Conservation (phyloP, 2,888 invertebrate genomes). For the Eupithecia subumbrata region DNA sequence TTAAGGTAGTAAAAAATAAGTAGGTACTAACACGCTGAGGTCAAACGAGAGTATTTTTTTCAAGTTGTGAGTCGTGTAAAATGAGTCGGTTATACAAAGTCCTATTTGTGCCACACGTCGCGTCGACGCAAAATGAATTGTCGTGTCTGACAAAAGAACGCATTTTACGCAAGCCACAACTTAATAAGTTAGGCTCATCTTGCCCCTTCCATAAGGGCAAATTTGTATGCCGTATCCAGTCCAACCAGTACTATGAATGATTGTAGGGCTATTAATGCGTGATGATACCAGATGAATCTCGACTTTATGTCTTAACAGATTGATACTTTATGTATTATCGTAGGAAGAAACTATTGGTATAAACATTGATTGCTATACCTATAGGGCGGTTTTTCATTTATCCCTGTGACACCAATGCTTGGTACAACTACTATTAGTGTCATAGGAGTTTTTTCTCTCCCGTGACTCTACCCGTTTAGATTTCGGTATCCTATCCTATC, state of each 20-base stretch:
- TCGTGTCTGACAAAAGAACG: no score
- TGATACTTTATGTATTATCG: constrained; percentile 7
- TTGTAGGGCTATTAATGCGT: constrained; percentile 22
- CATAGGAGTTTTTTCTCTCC: background rate
- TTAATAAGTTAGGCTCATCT: background rate
- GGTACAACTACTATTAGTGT: background rate
- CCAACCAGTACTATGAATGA: constrained; percentile 8
- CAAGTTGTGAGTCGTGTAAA: background rate
- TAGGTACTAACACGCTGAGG: background rate
- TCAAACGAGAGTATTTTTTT: background rate
- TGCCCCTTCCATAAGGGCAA: background rate
- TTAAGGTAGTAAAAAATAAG: background rate
- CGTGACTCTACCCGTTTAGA: background rate
- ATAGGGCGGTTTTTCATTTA: background rate
- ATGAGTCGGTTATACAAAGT: background rate
- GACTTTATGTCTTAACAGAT: constrained; percentile 4
- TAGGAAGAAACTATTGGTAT: constrained; percentile 14
- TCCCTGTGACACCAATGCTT: background rate
- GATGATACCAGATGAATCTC: constrained; percentile 6
- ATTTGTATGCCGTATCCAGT: background rate
- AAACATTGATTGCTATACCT: background rate
- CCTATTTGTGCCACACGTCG: background rate
- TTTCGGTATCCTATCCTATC: background rate
- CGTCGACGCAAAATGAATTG: background rate
- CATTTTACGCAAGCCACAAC: background rate